Base-by-base conservation (phyloP, 2,797 vertebrate genomes). In the Toxotes lorentzi region DNA sequence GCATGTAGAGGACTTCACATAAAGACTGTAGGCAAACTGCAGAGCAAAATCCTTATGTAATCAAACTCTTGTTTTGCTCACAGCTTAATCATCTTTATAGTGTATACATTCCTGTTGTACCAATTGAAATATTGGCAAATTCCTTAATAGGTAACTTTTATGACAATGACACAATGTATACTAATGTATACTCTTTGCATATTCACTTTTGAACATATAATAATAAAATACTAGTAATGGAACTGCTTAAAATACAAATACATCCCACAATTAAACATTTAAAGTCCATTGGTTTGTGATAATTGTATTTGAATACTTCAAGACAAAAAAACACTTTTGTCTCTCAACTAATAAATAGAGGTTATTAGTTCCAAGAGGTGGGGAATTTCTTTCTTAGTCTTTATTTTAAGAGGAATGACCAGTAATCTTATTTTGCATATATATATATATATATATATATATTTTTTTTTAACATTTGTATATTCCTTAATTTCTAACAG, bases 1-100 rank as follows among this genome's bases (percentile, higher is more conserved):
- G 68, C 58, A 65, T 68, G 35, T 70, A 40, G 35, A 70, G 43
- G 32, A 77, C 24, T 59, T 17, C 59, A 59, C 43, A 82, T 66
- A 53, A 53, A 68, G 23, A 51, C 11, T 63, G 6, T 19, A 34
- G 13, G 17, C 3, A 71, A 72, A 64, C 17, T 21, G 9, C 43
- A 57, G 34, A 76, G 38, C 1, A 66, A 30, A 50, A 54, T 50
- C 11, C 1, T 4, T 65, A 14, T 60, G 4, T 38, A 24, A 62
- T 62, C 8, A 43, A 68, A 62, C 10, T 32, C 23, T n/a, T 27
- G 5, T 34, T 7, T 40, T 19, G 1, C 16, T 21, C 4, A 57
- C 7, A 59, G 13, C 5, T 5, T 45, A 1, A 51, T 32, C 10
- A 27, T 58, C 0, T n/a, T 48, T 13, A 45, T 1, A 23, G 8